phyloP scores from a whole-genome alignment of 2,888 invertebrate genomes.

The Nephrotoma guestfalica region DNA sequence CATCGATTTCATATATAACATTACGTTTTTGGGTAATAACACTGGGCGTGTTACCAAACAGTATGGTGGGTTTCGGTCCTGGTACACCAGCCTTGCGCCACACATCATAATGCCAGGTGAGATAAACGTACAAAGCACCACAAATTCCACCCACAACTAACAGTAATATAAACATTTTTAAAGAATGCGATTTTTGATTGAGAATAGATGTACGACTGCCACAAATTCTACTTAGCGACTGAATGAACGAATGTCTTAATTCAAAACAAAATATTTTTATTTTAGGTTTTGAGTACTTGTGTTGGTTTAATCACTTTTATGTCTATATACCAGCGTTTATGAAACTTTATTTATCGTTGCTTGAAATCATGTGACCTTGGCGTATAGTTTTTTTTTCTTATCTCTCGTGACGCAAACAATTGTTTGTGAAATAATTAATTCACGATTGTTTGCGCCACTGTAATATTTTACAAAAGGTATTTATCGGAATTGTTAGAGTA shows the following conservation, averaged over 20 bases:
- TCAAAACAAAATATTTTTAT: too few species aligned
- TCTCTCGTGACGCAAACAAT: too few species aligned
- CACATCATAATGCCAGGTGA: conserved; percentile 17
- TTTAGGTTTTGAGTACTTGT: too few species aligned
- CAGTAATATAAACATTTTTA: background rate
- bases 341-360: too few species aligned
- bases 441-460: too few species aligned
- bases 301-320: too few species aligned
- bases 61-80: conserved; percentile 19
- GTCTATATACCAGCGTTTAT: too few species aligned
- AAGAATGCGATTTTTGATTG: background rate
- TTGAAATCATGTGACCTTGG: too few species aligned
- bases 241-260: background rate
- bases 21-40: conserved; percentile 13
- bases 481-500: too few species aligned
- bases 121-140: conserved; percentile 11
- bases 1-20: conserved; percentile 18
- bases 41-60: conserved; percentile 21
- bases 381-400: too few species aligned
- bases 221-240: background rate
- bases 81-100: conserved; percentile 23
- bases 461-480: too few species aligned
- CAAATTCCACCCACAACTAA: background rate
- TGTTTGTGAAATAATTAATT: too few species aligned
- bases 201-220: background rate